These are phyloP conservation scores for Lasioglossum zephyrum DNA, from an alignment of 2,888 invertebrate species.

Conservation along the genomic window DNA sequence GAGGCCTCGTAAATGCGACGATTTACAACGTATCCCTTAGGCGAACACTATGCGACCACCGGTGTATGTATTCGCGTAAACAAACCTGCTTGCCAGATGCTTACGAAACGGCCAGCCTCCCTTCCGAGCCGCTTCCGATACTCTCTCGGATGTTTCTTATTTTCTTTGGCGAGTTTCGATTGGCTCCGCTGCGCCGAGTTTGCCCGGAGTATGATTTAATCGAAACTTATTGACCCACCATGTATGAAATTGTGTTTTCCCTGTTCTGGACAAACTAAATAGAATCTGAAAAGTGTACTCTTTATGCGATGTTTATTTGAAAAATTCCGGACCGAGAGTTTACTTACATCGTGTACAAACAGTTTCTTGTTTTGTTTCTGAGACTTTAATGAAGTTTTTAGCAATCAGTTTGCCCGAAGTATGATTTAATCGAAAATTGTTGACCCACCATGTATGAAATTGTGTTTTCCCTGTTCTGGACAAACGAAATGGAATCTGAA, in stretches of 20 bases:
- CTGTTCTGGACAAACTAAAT: neutral
- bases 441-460: neutral
- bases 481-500: neutral
- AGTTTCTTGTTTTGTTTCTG: too few species aligned
- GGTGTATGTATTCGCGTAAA: slow-evolving; percentile 42
- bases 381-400: too few species aligned
- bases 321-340: neutral
- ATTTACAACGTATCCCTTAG: slow-evolving; percentile 64
- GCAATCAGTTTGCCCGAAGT: neutral
- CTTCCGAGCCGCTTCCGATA: slow-evolving; percentile 17
- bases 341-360: neutral
- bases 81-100: slow-evolving; percentile 54
- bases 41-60: slow-evolving; percentile 56
- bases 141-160: neutral
- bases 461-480: neutral
- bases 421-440: slow-evolving; percentile 10
- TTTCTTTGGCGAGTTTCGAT: neutral
- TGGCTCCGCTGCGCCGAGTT: neutral
- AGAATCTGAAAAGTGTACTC: neutral
- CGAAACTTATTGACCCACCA: neutral
- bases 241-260: neutral
- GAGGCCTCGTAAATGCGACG: slow-evolving; percentile 61
- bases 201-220: neutral
- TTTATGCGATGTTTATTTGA: neutral
- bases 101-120: slow-evolving; percentile 20